Base-by-base conservation (phyloP, 2,113 vertebrate species). In the Rhynchomys soricoides region DNA sequence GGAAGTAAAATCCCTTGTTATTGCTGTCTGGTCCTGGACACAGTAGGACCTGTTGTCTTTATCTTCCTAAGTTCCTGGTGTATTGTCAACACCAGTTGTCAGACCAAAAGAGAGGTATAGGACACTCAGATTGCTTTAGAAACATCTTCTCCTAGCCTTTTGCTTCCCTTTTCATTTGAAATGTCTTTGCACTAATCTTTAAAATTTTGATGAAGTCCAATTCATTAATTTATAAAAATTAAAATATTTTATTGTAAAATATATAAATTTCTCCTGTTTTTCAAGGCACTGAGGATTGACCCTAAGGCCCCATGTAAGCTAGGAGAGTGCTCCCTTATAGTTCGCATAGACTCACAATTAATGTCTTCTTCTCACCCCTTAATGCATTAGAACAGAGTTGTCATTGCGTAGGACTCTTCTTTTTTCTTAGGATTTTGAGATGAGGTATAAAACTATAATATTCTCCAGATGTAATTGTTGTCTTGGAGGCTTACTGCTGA, bases 351-450 rank as follows among this genome's bases (percentile, higher is more conserved):
- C 64, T 96, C 34, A 91, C 7, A 91, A 48, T 50, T 11, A 75
- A 7, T 26, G n/a, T 43, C 7, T 57, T 68, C 34, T 43, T 13
- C 50, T 16, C 10, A 22, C 29, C 59, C 3, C 40, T n/a, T 68
- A 86, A 62, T 91, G 52, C 12, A 40, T 34, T 94, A 77, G 43
- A 90, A 55, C 82, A 86, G 45, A 87, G 79, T 79, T 71, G 95
- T 24, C 37, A 43, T 7, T 78, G 10, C 68, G 37, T 8, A 70
- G n/a, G 52, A 64, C 24, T 90, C 57, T 21, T 24, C 26, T 22
- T 50, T 68, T 87, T 70, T n/a, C 45, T 48, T 86, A 37, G 2
- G 48, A 29, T 88, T 88, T 71, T 55, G 34, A 55, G 34, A 43
- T 73, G 86, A 88, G 68, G 16, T 57, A 29, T 88, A 13, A 24